Evolutionary conservation across 2,797 vertebrate genomes (phyloP), one percentile per base, ranked within the genome.

Genomic region (Chanos chanos): DNA sequence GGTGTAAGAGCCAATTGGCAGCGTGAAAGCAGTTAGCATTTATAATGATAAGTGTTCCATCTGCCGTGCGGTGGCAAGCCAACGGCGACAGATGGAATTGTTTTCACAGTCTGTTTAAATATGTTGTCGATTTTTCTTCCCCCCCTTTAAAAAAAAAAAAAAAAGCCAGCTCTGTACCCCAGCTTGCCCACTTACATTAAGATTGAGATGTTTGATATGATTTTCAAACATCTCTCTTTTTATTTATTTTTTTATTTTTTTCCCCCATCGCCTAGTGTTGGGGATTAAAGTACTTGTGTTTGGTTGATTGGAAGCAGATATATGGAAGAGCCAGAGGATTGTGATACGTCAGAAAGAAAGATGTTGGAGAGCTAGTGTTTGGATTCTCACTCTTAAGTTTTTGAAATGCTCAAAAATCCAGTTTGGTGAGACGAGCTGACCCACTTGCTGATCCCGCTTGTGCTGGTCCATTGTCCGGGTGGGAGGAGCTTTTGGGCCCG

Each of bases 101-200:
- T 85, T 84, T 89, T 90, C 80, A 77, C 82, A 87, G 81, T 85
- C 87, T 89, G 76, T 87, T 90, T 86, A 85, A 90, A 86, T 89
- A 86, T 88, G 81, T 85, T 85, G 79, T 85, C 34, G 54, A 77
- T 89, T 89, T 85, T 86, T 87, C 81, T 81, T 77, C 75, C 78
- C 78, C 65, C 82, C 77, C 82, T 83, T 58, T 56, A 73, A 72
- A 66, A 80, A 80, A 64, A 47, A 8, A 36, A 16, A 7, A n/a
- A 71, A 71, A 50, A 68, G 66, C 76, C 52, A 47, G 57, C 68
- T 64, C 53, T 75, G 66, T 66, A 63, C 70, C 58, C 64, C 70
- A 55, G 2, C 62, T 50, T 24, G 18, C 50, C 68, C 9, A 28
- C 61, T 64, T 37, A 34, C 71, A 55, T 70, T 69, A 71, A 76